These are phyloP conservation scores for Dermatemys mawii DNA, from an alignment of 2,113 vertebrate species.

Conservation along the genomic window DNA sequence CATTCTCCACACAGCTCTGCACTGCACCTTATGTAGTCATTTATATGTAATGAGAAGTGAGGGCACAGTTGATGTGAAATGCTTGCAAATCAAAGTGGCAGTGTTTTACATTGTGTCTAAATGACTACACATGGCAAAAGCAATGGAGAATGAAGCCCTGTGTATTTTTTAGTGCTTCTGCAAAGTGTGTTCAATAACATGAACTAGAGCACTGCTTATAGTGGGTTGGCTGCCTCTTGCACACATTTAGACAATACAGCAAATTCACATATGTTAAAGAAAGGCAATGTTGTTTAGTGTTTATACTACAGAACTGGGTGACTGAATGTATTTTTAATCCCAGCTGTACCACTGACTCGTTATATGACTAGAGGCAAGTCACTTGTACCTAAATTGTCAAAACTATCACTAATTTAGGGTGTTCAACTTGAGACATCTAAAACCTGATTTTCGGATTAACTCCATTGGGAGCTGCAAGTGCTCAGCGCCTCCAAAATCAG, in stretches of 20 bases:
- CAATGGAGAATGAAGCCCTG: too few species aligned
- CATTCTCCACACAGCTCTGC: not conserved
- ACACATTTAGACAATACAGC: too few species aligned
- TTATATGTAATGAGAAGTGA: not conserved
- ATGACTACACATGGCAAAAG: not conserved
- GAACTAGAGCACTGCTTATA: not conserved
- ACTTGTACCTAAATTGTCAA: not conserved
- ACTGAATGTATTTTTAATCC: too few species aligned
- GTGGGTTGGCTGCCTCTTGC: not conserved
- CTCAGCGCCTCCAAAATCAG: not conserved
- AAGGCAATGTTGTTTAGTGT: too few species aligned
- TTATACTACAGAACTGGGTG: too few species aligned
- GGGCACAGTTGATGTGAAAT: not conserved
- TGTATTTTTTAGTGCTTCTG: not conserved
- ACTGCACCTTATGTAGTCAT: not conserved
- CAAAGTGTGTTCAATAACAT: not conserved
- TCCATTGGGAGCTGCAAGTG: not conserved
- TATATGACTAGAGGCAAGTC: not conserved
- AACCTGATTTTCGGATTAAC: not conserved
- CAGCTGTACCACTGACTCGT: not conserved
- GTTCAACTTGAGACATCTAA: not conserved
- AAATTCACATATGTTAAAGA: too few species aligned
- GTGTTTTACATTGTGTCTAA: not conserved
- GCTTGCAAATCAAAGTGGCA: not conserved
- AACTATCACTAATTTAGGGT: not conserved